Evolutionary conservation across 2,888 invertebrate genomes (phyloP).

Genomic region (Patella pellucida): DNA sequence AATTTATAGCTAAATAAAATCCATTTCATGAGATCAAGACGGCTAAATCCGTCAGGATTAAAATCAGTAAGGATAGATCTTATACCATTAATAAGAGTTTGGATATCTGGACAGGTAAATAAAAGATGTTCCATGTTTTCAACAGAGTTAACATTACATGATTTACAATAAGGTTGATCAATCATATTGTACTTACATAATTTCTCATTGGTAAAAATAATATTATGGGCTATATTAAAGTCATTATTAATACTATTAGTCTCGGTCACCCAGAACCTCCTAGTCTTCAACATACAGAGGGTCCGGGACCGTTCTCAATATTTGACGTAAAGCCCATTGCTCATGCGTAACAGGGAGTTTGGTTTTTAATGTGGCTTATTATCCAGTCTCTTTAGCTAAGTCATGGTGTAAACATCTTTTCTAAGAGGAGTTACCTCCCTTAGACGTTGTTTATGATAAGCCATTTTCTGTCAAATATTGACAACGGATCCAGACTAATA

Average conservation of each 20-base stretch:
- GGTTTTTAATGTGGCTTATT: too few species aligned
- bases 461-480: too few species aligned
- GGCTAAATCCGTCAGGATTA: neutral
- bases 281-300: too few species aligned
- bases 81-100: neutral
- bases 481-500: too few species aligned
- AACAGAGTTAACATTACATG: neutral
- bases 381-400: too few species aligned
- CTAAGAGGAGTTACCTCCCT: too few species aligned
- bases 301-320: too few species aligned
- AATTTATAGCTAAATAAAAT: neutral
- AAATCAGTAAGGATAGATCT: neutral
- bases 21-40: neutral
- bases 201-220: slow-evolving; percentile 3
- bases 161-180: neutral
- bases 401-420: too few species aligned
- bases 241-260: neutral
- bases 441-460: too few species aligned
- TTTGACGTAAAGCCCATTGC: too few species aligned
- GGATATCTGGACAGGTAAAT: neutral
- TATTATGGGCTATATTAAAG: slow-evolving; percentile 5
- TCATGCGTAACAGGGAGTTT: too few species aligned
- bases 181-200: neutral
- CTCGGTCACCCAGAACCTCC: too few species aligned
- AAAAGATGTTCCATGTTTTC: neutral